Percentiles rank a stretch among this genome's conserved stretches.
Conservation (phyloP, 2,113 vertebrate genomes). For the Oreochromis niloticus region DNA sequence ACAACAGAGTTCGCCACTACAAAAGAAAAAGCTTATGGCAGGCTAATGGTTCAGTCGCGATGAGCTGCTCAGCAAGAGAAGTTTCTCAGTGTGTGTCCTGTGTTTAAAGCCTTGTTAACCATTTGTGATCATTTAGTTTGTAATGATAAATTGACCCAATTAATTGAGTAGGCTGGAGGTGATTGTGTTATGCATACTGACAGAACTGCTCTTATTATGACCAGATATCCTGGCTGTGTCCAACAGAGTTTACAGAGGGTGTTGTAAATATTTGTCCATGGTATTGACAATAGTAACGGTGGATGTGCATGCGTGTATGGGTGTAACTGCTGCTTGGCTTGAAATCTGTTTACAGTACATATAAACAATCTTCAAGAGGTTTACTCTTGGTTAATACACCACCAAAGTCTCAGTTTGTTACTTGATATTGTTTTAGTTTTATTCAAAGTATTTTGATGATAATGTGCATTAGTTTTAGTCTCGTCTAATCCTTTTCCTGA, state of each 20-base stretch:
- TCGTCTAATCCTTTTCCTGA: background rate
- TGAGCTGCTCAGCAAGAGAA: background rate
- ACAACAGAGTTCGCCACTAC: background rate
- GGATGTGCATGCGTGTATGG: background rate
- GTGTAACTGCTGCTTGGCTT: background rate
- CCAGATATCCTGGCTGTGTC: background rate
- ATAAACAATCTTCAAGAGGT: background rate
- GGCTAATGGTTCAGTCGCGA: background rate
- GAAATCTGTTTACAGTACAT: background rate
- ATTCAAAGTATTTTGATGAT: background rate
- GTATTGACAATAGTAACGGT: background rate
- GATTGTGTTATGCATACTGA: background rate
- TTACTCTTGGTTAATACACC: background rate
- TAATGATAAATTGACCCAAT: background rate
- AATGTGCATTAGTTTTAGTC: background rate
- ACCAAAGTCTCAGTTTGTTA: background rate
- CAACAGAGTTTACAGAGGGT: background rate
- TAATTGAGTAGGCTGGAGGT: background rate
- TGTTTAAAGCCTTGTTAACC: background rate
- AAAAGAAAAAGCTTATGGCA: background rate
- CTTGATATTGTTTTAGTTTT: background rate
- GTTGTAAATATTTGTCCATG: slow-evolving; percentile 15
- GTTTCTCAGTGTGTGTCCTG: background rate
- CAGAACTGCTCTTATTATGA: background rate
- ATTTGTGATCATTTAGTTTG: background rate